Evolutionary conservation across 2,797 vertebrate species (phyloP), one percentile per base, ranked within the genome.

Genomic region (Taenioides sp.): DNA sequence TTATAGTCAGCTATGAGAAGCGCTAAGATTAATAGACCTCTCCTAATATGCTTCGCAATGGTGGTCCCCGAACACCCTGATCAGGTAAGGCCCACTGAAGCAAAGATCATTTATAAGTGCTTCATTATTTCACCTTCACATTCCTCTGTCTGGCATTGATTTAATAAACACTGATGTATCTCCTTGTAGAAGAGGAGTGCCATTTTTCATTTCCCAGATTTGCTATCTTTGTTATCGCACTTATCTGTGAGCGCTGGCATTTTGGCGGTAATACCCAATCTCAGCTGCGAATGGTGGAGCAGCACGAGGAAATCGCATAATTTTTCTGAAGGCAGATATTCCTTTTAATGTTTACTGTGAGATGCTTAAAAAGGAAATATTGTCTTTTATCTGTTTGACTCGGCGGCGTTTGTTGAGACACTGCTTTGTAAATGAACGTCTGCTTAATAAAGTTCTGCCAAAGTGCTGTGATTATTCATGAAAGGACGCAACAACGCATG

Each of bases 121-220:
- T 95, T 97, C 94, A 93, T 97, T 96, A 97, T 96, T 96, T 97
- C 95, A 94, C 94, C 94, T 93, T 93, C 91, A 91, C 92, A 93
- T 93, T 94, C 94, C 92, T 94, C 88, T 89, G 89, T 93, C 94
- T 95, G 92, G 92, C 92, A 94, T 94, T 95, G 95, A 96, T 97
- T 96, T 96, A 96, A 96, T 95, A 96, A 95, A 93, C 93, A 92
- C 93, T 95, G 95, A 95, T 95, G 94, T 95, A 95, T 94, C 93
- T 91, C 80, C 87, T 92, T 92, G 94, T 94, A 93, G 95, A 92
- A 92, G 94, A 95, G 90, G 88, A 89, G 87, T 91, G 93, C 93
- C 94, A 94, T 93, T 92, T 91, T 91, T 90, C 90, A 90, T 90
- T 93, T 90, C 80, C 88, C 87, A 90, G 88, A 88, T 90, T 91